These are phyloP conservation scores for Eumacrocentrus americanus DNA, from an alignment of 2,888 invertebrate species.

Conservation along the genomic window DNA sequence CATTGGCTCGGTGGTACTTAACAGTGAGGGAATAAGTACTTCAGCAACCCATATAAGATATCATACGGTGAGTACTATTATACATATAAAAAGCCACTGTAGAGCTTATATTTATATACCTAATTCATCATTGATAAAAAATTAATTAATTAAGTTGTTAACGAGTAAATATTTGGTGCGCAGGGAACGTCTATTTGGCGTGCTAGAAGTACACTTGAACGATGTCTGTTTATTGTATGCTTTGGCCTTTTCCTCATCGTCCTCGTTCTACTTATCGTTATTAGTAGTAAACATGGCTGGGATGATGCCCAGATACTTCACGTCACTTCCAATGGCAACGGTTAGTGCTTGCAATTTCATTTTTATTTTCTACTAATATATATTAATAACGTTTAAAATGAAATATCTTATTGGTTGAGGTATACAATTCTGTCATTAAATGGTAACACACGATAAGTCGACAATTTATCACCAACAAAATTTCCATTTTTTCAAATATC, in stretches of 20 bases:
- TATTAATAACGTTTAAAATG: no score
- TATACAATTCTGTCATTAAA: no score
- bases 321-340: slow-evolving; percentile 52
- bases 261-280: slow-evolving; percentile 67
- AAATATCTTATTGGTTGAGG: no score
- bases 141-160: background rate
- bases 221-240: slow-evolving; percentile 69
- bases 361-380: no score
- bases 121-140: background rate
- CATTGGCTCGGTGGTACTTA: slow-evolving; percentile 82
- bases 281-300: slow-evolving; percentile 61
- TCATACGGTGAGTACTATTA: slow-evolving; percentile 70
- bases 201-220: slow-evolving; percentile 74
- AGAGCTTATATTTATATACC: background rate
- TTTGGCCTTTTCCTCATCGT: slow-evolving; percentile 67
- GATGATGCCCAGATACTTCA: slow-evolving; percentile 53
- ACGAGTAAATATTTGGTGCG: background rate
- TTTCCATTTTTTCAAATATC: no score
- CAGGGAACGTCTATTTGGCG: slow-evolving; percentile 81
- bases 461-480: no score
- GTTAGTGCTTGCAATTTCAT: no score
- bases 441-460: no score
- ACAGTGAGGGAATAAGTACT: slow-evolving; percentile 75
- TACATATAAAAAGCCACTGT: no score
- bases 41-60: slow-evolving; percentile 84